These are phyloP conservation scores for Coilia nasus DNA, from an alignment of 2,797 vertebrate genomes.

Conservation along the genomic window DNA sequence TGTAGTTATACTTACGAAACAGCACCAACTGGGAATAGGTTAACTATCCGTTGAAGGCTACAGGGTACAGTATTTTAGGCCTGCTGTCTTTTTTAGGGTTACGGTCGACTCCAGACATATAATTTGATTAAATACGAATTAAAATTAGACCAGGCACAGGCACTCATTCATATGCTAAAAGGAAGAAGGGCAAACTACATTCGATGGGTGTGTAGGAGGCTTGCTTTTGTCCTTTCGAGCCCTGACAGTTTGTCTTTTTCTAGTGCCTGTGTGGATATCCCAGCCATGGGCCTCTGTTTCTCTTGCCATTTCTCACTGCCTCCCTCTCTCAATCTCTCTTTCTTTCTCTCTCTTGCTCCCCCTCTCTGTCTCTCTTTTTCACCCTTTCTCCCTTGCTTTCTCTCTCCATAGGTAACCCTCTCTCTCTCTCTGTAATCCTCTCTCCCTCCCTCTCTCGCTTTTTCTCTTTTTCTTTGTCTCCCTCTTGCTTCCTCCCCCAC, in stretches of 20 bases:
- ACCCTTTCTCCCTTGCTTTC: constrained; percentile 18
- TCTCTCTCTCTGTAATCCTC: too few species aligned
- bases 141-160: constrained; percentile 3
- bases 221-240: not conserved
- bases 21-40: not conserved
- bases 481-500: too few species aligned
- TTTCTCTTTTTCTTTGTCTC: too few species aligned
- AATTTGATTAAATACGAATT: constrained; percentile 28
- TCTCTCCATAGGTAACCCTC: constrained; percentile 19
- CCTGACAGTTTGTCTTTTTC: not conserved
- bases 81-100: not conserved
- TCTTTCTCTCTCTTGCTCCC: not conserved
- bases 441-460: too few species aligned
- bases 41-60: not conserved
- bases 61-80: not conserved
- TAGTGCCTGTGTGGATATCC: not conserved
- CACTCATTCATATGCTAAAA: not conserved
- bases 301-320: not conserved
- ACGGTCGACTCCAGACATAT: not conserved
- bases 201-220: not conserved
- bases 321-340: constrained; percentile 19
- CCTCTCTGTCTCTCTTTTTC: not conserved
- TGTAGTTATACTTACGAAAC: not conserved
- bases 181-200: not conserved
- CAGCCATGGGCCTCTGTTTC: not conserved